These are phyloP conservation scores for Nymphalis c-album DNA, from an alignment of 2,888 invertebrate genomes.

Conservation along the genomic window DNA sequence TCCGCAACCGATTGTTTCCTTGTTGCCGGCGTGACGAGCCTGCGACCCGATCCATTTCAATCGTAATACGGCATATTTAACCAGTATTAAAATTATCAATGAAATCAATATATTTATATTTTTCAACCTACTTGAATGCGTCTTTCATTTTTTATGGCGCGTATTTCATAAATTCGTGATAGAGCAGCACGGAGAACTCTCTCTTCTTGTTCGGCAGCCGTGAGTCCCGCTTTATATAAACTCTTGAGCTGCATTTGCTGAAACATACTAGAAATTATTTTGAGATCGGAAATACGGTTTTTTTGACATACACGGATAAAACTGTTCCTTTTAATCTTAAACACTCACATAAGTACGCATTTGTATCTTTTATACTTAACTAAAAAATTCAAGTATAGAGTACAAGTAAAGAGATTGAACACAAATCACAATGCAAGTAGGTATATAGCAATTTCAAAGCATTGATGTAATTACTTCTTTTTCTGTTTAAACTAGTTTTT, in stretches of 20 bases:
- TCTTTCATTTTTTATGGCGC: conserved; percentile 92
- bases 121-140: conserved; percentile 84
- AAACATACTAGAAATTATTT: conserved; percentile 12
- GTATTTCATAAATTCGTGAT: conserved; percentile 93
- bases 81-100: no score
- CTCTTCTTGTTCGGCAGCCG: conserved; percentile 93
- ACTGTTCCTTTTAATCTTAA: no score
- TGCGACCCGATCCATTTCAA: conserved; percentile 45
- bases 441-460: no score
- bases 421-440: no score
- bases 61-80: not conserved
- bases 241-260: conserved; percentile 86
- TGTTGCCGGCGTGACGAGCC: conserved; percentile 92
- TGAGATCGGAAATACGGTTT: no score
- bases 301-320: conserved; percentile 34
- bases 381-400: no score
- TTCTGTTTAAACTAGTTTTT: no score
- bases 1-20: conserved; percentile 95
- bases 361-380: no score
- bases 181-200: conserved; percentile 90
- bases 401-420: no score
- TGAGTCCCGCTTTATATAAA: conserved; percentile 89
- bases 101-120: no score
- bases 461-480: no score
- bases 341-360: no score